Conservation (phyloP, 2,797 vertebrate species). For the Cyprinella venusta region DNA sequence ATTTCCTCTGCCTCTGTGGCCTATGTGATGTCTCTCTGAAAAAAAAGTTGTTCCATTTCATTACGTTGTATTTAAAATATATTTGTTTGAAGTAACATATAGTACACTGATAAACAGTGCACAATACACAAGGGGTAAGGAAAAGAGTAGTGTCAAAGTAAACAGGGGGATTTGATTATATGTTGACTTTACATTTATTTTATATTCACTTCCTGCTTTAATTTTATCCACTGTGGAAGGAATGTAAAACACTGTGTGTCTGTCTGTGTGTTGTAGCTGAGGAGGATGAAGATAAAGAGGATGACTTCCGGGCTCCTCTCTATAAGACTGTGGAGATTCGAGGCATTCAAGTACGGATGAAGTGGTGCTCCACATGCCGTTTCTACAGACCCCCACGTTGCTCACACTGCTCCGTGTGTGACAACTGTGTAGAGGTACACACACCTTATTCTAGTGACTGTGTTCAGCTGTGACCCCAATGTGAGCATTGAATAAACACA, state of each 20-base stretch:
- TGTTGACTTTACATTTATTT: not conserved
- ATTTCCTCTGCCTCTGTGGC: not conserved
- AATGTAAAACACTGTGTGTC: not conserved
- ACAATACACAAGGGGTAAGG: not conserved
- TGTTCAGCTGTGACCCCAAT: not conserved
- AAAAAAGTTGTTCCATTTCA: not conserved
- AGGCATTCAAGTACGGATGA: constrained; percentile 97
- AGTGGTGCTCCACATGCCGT: constrained; percentile 97
- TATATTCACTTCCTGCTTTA: not conserved
- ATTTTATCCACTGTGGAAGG: not conserved
- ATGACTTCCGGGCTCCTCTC: constrained; percentile 93
- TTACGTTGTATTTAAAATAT: not conserved
- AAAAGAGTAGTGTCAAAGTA: not conserved
- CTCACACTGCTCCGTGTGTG: constrained; percentile 97
- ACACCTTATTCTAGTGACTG: not conserved
- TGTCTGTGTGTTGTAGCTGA: constrained; percentile 78
- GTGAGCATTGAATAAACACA: not conserved
- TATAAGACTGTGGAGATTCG: constrained; percentile 98
- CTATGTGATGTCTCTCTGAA: not conserved
- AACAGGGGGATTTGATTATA: not conserved
- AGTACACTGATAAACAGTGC: not conserved
- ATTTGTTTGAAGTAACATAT: not conserved
- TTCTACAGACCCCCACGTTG: constrained; percentile 96
- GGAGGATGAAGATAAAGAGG: constrained; percentile 97
- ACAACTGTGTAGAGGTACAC: constrained; percentile 96